These are phyloP conservation scores for Daktulosphaira vitifoliae DNA, from an alignment of 1,140 invertebrate genomes.

Conservation along the genomic window DNA sequence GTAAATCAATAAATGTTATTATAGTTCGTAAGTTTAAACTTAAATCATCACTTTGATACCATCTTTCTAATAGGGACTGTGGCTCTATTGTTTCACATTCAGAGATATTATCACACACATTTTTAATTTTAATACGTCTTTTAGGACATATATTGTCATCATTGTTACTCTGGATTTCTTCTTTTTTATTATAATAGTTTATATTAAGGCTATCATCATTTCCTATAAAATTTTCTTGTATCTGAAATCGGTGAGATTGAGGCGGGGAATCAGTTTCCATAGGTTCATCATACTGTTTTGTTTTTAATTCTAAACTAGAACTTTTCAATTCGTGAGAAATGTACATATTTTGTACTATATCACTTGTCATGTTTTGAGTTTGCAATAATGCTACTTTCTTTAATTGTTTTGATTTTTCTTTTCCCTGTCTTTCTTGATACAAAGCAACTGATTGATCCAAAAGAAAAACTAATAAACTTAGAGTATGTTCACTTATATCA, in stretches of 20 bases:
- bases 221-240: not conserved
- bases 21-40: not conserved
- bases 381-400: not conserved
- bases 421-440: not conserved
- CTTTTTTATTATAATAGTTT: too few species aligned
- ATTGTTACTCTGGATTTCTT: not conserved
- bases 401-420: not conserved
- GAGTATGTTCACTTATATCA: slow-evolving; percentile 69
- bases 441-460: slow-evolving; percentile 1
- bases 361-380: not conserved
- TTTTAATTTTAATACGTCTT: not conserved
- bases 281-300: too few species aligned
- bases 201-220: too few species aligned
- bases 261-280: not conserved
- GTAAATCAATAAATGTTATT: slow-evolving; percentile 12
- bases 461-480: slow-evolving; percentile 76
- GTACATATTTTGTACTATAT: not conserved
- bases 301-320: too few species aligned
- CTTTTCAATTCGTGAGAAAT: not conserved
- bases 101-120: not conserved
- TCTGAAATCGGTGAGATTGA: not conserved
- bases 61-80: not conserved
- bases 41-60: slow-evolving; percentile 9
- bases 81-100: not conserved
- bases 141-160: not conserved